Conservation (phyloP, 2,113 vertebrate genomes). For the Phyllostomus hastatus region DNA sequence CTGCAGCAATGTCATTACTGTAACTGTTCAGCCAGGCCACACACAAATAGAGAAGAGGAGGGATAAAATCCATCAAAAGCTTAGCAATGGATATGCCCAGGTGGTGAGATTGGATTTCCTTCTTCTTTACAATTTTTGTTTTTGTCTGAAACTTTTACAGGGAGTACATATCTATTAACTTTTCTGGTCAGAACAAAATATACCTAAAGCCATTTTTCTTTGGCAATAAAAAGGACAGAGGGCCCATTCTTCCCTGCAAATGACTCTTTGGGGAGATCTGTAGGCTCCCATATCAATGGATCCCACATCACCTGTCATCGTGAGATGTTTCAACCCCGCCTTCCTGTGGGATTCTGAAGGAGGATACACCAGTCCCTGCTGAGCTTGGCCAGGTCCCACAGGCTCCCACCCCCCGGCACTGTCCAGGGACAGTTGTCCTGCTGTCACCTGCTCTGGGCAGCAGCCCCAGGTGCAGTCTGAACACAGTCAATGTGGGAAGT, state of each 20-base stretch:
- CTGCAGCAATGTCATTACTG: neutral
- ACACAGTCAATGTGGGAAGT: rapidly evolving
- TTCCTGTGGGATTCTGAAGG: neutral
- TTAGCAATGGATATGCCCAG: neutral
- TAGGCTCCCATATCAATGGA: no score
- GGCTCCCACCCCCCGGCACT: neutral
- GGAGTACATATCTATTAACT: neutral
- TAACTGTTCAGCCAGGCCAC: no score
- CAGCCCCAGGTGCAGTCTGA: neutral
- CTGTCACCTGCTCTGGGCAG: neutral
- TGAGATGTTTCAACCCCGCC: rapidly evolving
- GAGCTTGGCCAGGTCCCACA: neutral
- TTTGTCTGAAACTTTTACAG: neutral
- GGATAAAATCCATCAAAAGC: neutral
- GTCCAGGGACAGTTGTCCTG: neutral
- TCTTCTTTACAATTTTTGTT: neutral
- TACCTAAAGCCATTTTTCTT: neutral
- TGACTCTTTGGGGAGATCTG: rapidly evolving
- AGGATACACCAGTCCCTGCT: no score
- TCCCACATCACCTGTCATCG: neutral
- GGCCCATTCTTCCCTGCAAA: neutral
- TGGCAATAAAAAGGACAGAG: neutral
- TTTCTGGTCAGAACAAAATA: neutral
- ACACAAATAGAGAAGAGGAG: neutral
- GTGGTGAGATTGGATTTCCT: neutral